Base-by-base conservation (phyloP, 23 tunicate species). In the Clavelina lepadiformis region DNA sequence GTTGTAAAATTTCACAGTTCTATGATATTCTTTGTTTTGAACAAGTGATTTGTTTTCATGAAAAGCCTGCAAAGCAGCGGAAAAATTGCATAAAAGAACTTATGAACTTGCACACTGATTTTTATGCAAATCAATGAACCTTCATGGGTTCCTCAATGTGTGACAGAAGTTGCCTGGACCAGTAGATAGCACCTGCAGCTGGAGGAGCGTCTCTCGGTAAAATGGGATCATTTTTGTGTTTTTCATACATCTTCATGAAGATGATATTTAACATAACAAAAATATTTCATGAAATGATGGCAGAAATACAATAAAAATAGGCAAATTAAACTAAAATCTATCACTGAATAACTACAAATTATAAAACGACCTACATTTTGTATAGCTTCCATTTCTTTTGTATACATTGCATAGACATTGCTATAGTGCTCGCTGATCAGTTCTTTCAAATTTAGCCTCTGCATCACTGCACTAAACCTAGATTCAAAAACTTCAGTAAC, bases 71-170 rank as follows among this genome's bases (percentile, higher is more conserved):
- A 70, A 71, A 69, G 24, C 2, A 38, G 30, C 19, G 31, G 15
- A 31, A 4, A 63, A 46, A 46, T 60, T 8, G 49, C 7, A 54
- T 19, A 54, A 11, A 8, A 11, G 49, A 41, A 41, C n/a, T n/a
- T n/a, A n/a, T n/a, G n/a, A n/a, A n/a, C n/a, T n/a, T n/a, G n/a
- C n/a, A n/a, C n/a, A n/a, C n/a, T n/a, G n/a, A n/a, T n/a, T n/a
- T n/a, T 11, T 41, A 41, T 41, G 49, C 15, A 41, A 11, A 41
- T 11, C 11, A 41, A 41, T 15, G 49, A 15, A 77, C 97, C 87
- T 89, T 84, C 89, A 89, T 89, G 20, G 97, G 97, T 45, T 81
- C 83, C 62, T 89, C 89, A 32, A 89, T 81, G 53, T 81, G 89
- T 34, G 80, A 65, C 54, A 81, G 47, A 21, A 89, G 66, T 49